Evolutionary conservation across 2,888 invertebrate genomes (phyloP).

Genomic region (Eupithecia subfuscata): DNA sequence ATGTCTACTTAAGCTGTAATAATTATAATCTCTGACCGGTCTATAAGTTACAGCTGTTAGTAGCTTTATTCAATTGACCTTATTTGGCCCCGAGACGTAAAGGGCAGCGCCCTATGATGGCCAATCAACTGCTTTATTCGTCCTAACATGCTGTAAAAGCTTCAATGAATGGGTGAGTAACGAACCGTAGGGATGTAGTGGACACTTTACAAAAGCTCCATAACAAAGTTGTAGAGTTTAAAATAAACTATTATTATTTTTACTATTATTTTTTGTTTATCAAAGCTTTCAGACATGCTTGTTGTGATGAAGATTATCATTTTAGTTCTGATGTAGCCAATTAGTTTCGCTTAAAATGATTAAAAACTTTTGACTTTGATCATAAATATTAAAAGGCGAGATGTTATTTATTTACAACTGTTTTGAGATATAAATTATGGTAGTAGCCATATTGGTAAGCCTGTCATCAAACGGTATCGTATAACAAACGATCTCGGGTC

Average conservation of each 20-base stretch:
- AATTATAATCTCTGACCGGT: conserved; percentile 33
- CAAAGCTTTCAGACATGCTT: not conserved
- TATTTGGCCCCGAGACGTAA: conserved; percentile 61
- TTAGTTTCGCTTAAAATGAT: not conserved
- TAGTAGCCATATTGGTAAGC: conserved; percentile 17
- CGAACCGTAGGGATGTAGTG: conserved; percentile 15
- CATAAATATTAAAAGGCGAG: not conserved
- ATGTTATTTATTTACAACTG: conserved; percentile 5
- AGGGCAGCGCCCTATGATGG: conserved; percentile 67
- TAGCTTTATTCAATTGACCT: conserved; percentile 73
- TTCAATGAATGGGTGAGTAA: conserved; percentile 37
- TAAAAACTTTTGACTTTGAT: conserved; percentile 9
- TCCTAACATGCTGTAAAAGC: conserved; percentile 36
- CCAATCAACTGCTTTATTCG: conserved; percentile 54
- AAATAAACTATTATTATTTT: not conserved
- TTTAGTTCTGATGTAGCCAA: not conserved
- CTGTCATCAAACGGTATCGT: conserved; percentile 43
- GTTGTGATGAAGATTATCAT: not conserved
- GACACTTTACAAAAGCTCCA: not conserved
- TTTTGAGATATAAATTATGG: conserved; percentile 1
- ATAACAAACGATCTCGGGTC: conserved; percentile 50
- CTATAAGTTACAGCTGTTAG: conserved; percentile 48
- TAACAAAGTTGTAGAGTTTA: not conserved
- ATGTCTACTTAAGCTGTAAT: conserved; percentile 30
- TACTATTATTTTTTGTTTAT: not conserved